phyloP scores from a whole-genome alignment of 2,888 invertebrate genomes.

The Halictus quadricinctus region DNA sequence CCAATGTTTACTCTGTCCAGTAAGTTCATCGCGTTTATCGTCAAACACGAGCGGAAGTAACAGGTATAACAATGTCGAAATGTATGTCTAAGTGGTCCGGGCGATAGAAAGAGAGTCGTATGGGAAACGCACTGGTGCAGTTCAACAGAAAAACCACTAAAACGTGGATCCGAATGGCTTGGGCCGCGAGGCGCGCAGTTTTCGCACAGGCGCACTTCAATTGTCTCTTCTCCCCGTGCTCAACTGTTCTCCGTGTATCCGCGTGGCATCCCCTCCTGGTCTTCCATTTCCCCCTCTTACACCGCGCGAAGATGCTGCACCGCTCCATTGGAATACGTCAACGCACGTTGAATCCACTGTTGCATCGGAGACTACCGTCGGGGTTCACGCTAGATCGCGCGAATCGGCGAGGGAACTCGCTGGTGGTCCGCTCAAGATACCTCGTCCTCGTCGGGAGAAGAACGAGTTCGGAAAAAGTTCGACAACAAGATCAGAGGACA shows the following conservation, averaged over 20 bases:
- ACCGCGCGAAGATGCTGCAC: not conserved
- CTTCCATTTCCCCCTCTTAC: slow-evolving; percentile 5
- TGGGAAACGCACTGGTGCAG: not conserved
- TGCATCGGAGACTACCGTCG: not conserved
- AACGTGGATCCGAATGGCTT: not conserved
- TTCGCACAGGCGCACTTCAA: not conserved
- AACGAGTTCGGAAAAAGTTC: not conserved
- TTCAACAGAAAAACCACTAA: not conserved
- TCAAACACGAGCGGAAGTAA: not conserved
- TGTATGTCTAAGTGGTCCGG: not conserved
- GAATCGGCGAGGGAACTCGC: not conserved
- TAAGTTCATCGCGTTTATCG: not conserved
- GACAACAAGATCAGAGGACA: not conserved
- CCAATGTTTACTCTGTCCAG: not conserved
- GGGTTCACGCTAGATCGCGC: not conserved
- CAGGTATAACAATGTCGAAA: not conserved
- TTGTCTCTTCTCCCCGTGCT: not conserved
- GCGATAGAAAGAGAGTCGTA: not conserved
- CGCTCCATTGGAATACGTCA: slow-evolving; percentile 17
- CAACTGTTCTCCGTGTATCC: not conserved
- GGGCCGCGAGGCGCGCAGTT: not conserved
- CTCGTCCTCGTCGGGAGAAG: not conserved
- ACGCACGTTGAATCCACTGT: slow-evolving; percentile 15
- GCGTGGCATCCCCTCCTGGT: not conserved
- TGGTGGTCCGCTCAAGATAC: not conserved